Percentiles rank a stretch among this genome's conserved stretches.
Conservation (phyloP, 2,888 invertebrate species). For the Cancer borealis region DNA sequence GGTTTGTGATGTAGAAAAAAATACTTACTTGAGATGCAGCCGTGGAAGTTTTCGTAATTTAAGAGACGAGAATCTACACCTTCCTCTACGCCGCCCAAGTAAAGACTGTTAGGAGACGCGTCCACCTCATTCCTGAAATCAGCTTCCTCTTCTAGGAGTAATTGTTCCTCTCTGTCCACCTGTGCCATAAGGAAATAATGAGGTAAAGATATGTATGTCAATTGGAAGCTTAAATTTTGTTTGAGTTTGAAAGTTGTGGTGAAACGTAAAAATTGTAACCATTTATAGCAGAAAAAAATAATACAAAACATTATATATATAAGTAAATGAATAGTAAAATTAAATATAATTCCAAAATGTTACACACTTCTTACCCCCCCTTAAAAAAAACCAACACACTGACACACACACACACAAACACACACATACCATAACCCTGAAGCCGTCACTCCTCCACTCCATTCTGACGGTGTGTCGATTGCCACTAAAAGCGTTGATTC, state of each 20-base stretch:
- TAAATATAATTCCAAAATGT: no score
- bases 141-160: not conserved
- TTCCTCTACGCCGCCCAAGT: constrained; percentile 58
- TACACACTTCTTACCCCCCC: not conserved
- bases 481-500: constrained; percentile 49
- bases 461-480: constrained; percentile 53
- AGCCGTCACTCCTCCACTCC: constrained; percentile 27
- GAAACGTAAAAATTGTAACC: no score
- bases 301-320: no score
- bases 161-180: constrained; percentile 48
- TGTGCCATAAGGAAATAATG: not conserved
- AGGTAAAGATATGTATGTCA: not conserved
- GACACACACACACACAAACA: not conserved
- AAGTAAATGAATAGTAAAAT: no score
- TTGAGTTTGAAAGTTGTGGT: no score
- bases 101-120: constrained; percentile 49
- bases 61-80: constrained; percentile 54
- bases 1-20: not conserved
- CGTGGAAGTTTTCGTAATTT: constrained; percentile 58
- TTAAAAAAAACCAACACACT: not conserved
- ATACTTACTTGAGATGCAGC: constrained; percentile 67
- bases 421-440: constrained; percentile 38
- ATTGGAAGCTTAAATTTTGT: no score
- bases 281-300: no score
- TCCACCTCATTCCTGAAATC: not conserved